Percentiles rank a stretch among this genome's conserved stretches.
phyloP scores from a whole-genome alignment of 2,888 invertebrate species.

The Amorpha juglandis region DNA sequence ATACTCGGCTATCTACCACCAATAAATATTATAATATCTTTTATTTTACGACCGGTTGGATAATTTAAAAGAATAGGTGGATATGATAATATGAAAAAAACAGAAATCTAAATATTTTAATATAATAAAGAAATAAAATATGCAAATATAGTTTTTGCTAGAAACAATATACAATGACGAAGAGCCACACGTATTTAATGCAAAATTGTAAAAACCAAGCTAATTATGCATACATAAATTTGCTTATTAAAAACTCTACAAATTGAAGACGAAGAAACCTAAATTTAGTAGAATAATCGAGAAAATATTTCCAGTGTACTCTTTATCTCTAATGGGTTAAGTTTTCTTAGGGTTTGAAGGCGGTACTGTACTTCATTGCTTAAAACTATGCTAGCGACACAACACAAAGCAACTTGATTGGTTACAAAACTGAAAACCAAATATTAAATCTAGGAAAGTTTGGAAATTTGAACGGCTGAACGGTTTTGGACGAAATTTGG shows the following conservation, averaged over 20 bases:
- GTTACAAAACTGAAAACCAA: too few relatives aligned
- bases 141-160: not conserved
- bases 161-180: slow-evolving; percentile 8
- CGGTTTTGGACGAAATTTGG: too few relatives aligned
- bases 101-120: not conserved
- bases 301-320: not conserved
- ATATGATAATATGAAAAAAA: not conserved
- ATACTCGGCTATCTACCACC: not conserved
- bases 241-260: not conserved
- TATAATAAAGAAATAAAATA: slow-evolving; percentile 2
- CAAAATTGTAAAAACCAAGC: not conserved
- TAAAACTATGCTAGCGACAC: too few relatives aligned
- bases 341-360: too few relatives aligned
- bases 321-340: too few relatives aligned
- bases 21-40: not conserved
- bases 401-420: too few relatives aligned
- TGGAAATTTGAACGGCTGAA: too few relatives aligned
- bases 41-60: not conserved
- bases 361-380: too few relatives aligned
- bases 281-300: not conserved
- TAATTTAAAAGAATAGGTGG: not conserved
- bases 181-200: not conserved
- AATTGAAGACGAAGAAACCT: not conserved
- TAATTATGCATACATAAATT: not conserved
- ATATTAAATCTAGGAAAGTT: too few relatives aligned